Evolutionary conservation across 92 coral and sea anemone genomes (phyloP), one percentile per base, ranked within the genome.

Genomic region (Porites evermanni): DNA sequence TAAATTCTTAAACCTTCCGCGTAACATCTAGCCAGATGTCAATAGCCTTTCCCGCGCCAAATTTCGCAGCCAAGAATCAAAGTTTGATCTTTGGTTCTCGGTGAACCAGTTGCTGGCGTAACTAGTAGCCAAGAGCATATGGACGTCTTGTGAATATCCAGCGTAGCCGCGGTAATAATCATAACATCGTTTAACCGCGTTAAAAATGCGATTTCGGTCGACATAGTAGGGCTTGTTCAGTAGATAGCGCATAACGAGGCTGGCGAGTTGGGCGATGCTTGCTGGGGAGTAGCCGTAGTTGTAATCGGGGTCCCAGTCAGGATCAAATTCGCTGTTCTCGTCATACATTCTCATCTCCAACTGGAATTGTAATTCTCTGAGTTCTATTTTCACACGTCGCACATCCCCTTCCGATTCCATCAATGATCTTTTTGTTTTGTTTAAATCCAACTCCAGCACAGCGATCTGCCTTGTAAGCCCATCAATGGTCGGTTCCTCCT

Each of bases 21-120:
- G 18, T 29, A 23, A 20, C 13, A 3, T 38, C 67, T 79, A 87
- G 66, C 71, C n/a, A 4, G 78, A 67, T 52, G 79, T 77, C 17
- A 95, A 17, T 86, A 90, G 88, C 75, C 98, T 82, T 64, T 88
- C 94, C 18, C 94, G 81, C 12, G 96, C 86, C 67, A 95, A 64
- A 26, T 75, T 88, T 54, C 86, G 92, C 26, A 97, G 89, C 99
- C 99, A 97, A 14, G 89, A 88, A 69, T 97, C 97, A 67, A 97
- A 97, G 86, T 95, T 94, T 26, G 83, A 86, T 66, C 99, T 82
- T 64, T 95, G 99, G 44, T 97, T 94, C 56, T 97, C 99, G 2
- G 95, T 97, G 85, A 97, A 97, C 99, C 99, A 97, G 89, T 95
- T 97, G 65, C 98, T 92, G 1, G 99, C 99, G 66, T 89, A 95